Evolutionary conservation across 2,113 vertebrate species (phyloP).

Genomic region (Bostrychus sinensis): DNA sequence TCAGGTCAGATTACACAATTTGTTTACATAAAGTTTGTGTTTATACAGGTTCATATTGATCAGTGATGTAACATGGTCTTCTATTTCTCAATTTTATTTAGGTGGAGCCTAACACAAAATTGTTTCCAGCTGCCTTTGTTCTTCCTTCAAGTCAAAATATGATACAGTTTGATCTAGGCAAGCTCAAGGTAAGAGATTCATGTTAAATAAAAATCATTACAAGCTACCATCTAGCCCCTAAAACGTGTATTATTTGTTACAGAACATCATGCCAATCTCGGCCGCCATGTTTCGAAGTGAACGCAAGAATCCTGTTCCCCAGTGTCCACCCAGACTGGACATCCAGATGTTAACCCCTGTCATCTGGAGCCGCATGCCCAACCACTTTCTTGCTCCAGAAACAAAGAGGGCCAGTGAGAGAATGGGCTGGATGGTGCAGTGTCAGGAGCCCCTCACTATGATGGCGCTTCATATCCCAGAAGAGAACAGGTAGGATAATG

Average conservation of each 20-base stretch:
- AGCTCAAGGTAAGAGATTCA: slow-evolving; percentile 86
- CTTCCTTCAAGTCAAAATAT: slow-evolving; percentile 90
- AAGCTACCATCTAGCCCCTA: too few species aligned
- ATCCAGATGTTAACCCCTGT: slow-evolving; percentile 89
- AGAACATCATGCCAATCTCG: slow-evolving; percentile 98
- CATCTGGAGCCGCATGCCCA: slow-evolving; percentile 96
- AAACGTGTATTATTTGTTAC: neutral
- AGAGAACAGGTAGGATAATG: slow-evolving; percentile 87
- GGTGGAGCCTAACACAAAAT: slow-evolving; percentile 94
- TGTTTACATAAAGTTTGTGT: neutral
- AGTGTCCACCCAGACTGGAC: slow-evolving; percentile 87
- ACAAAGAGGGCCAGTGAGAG: slow-evolving; percentile 82
- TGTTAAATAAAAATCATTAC: neutral
- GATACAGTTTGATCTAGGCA: slow-evolving; percentile 91
- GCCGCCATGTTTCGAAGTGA: slow-evolving; percentile 95
- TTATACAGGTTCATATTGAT: neutral
- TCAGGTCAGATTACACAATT: slow-evolving; percentile 78
- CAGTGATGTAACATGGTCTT: neutral
- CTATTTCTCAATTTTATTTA: slow-evolving; percentile 66
- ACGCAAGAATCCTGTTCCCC: slow-evolving; percentile 87
- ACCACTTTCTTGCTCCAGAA: slow-evolving; percentile 84
- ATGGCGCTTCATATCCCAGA: slow-evolving; percentile 97
- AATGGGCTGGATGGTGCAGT: slow-evolving; percentile 89
- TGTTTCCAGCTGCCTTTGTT: slow-evolving; percentile 91
- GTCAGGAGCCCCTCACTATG: slow-evolving; percentile 87